Base-by-base conservation (phyloP, 2,797 vertebrate genomes). In the Myotis pilosus region DNA sequence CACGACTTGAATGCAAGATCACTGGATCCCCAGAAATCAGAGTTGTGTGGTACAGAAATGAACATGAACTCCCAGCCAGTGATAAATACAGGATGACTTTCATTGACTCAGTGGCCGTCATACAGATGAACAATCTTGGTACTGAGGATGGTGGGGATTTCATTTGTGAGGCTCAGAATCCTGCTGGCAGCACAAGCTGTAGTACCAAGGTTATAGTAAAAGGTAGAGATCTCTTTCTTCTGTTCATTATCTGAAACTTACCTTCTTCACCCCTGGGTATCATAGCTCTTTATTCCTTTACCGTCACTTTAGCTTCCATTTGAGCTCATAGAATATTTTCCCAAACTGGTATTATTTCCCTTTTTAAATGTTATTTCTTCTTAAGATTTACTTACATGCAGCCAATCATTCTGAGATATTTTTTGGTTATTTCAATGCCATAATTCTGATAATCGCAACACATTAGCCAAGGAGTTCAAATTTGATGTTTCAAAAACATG, bases 91-190 rank as follows among this genome's bases (percentile, higher is more conserved):
- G 97, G 97, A 99, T 98, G 36, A 99, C 99, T 10, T 99, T 99
- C 98, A 98, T 99, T 89, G 99, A 99, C 95, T 99, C 98, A 1
- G 96, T 99, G 92, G 99, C 99, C 0, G 98, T 99, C 95, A 98
- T 99, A 96, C 99, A 99, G 97, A 99, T 99, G 98, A 98, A 98
- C 82, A 98, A 97, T 76, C 97, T 99, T 75, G 98, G 97, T 95
- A 98, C 98, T 94, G 99, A 99, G 49, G 99, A 99, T 89, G 99
- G 99, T 0, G 99, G 99, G 88, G 99, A 99, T 98, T 99, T 99
- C 97, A 99, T 99, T 94, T 99, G 99, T 97, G 99, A 99, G 98
- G 99, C 98, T 97, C 98, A 99, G 82, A 99, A 99, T 97, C 99
- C 99, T 80, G 99, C 99, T 89, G 99, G 99, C 97, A 99, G 99